Evolutionary conservation across 2,888 invertebrate genomes (phyloP).

Genomic region (Euzophera pinguis): DNA sequence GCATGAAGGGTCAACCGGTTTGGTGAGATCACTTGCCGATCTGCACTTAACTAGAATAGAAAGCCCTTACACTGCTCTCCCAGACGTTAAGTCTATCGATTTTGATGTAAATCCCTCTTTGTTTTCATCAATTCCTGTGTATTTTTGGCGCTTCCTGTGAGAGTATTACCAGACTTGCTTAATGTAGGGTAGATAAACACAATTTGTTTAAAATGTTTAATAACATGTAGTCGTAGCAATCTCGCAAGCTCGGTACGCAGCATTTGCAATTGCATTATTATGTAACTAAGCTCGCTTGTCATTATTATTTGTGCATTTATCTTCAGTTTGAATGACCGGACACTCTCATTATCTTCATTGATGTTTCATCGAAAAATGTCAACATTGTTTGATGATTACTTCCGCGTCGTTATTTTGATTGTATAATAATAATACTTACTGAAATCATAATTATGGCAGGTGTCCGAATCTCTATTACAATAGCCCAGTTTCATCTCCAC

Average conservation of each 20-base stretch:
- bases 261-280: constrained; percentile 6
- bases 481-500: too few species aligned
- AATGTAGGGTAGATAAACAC: constrained; percentile 4
- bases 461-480: too few species aligned
- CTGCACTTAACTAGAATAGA: constrained; percentile 44
- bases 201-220: constrained; percentile 2
- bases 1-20: constrained; percentile 78
- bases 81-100: constrained; percentile 8
- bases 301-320: neutral
- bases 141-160: neutral
- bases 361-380: neutral
- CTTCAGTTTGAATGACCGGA: neutral
- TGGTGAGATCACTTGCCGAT: constrained; percentile 68
- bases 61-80: constrained; percentile 32
- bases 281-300: constrained; percentile 1
- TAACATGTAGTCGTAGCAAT: neutral
- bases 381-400: neutral
- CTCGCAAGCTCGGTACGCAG: neutral
- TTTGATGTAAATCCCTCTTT: neutral
- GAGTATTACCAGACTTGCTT: constrained; percentile 4
- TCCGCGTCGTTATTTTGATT: too few species aligned
- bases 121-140: neutral
- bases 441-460: too few species aligned
- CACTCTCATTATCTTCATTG: constrained; percentile 23
- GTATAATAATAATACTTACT: too few species aligned